Evolutionary conservation across 2,113 vertebrate species (phyloP), one percentile per base, ranked within the genome.

Genomic region (Trochalopteron elliotii): DNA sequence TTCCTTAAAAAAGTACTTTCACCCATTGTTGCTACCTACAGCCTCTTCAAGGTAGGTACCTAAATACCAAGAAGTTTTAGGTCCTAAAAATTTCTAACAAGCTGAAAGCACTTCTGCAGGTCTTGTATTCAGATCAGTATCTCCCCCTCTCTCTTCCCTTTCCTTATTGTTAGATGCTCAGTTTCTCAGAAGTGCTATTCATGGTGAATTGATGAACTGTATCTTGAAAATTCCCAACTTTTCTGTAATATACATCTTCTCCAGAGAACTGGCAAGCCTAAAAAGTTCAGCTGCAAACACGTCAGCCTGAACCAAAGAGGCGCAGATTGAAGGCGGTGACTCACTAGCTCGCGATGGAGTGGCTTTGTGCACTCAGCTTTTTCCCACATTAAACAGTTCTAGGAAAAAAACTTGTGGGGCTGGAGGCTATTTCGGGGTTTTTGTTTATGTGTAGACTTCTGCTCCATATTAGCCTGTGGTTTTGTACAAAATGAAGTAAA

Each of bases 141-240:
- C 64, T 33, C 45, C 50, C 15, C 59, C 12, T 5, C 11, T 61
- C 25, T 57, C 39, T n/a, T 56, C 39, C 23, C 33, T 72, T 68
- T 55, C 61, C 53, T 71, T 67, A 71, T 24, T 83, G 75, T 87
- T 88, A 60, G 63, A 44, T 64, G 24, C 33, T 85, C 7, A 0
- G 21, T 55, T 85, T 88, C 71, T 80, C 64, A 80, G 31, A 39
- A 49, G 8, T 33, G 23, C 50, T 68, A 31, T 52, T 78, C 23
- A 18, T 49, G 40, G 47, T 37, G 86, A 87, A 71, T 27, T 68
- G 69, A 44, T 76, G 55, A 95, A 59, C 50, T 52, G 37, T 25
- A 67, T 85, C 56, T 81, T 70, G 76, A 93, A 90, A 90, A 90
- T 88, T 93, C 39, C 82, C 63, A 85, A 70, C 42, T 86, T 90